phyloP scores from a whole-genome alignment of 2,113 vertebrate species.

The Ursus arctos region DNA sequence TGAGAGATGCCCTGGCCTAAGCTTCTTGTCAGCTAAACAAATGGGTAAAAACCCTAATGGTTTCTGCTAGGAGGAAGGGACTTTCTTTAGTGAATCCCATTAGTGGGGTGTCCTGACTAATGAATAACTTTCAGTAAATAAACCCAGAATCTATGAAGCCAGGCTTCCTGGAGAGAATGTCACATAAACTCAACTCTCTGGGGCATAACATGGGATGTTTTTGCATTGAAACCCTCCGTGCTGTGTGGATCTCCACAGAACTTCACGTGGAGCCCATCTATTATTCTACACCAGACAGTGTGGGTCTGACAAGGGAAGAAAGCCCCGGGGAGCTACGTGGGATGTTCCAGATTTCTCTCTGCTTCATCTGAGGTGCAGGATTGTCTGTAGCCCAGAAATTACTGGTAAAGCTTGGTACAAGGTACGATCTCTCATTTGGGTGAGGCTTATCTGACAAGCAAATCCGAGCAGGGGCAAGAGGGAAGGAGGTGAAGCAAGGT shows the following conservation, averaged over 20 bases:
- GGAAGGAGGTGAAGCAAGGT: background rate
- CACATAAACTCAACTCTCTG: background rate
- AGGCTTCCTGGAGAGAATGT: background rate
- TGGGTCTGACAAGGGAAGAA: background rate
- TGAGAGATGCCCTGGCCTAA: background rate
- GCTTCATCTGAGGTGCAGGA: background rate
- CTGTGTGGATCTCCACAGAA: background rate
- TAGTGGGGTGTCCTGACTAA: background rate
- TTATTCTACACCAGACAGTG: background rate
- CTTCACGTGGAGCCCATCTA: background rate
- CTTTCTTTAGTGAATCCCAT: background rate
- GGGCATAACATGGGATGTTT: background rate
- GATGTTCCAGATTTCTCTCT: background rate
- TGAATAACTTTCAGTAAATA: background rate
- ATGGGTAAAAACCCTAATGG: background rate
- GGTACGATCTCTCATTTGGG: background rate
- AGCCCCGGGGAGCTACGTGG: background rate
- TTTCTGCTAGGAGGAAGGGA: background rate
- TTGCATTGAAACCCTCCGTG: fast-evolving
- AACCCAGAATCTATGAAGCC: background rate
- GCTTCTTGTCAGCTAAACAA: background rate
- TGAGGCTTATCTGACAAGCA: background rate
- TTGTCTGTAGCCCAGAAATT: background rate
- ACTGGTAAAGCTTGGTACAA: background rate
- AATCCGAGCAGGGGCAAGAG: background rate